These are phyloP conservation scores for Burhinus bistriatus DNA, from an alignment of 2,113 vertebrate species.

Conservation along the genomic window DNA sequence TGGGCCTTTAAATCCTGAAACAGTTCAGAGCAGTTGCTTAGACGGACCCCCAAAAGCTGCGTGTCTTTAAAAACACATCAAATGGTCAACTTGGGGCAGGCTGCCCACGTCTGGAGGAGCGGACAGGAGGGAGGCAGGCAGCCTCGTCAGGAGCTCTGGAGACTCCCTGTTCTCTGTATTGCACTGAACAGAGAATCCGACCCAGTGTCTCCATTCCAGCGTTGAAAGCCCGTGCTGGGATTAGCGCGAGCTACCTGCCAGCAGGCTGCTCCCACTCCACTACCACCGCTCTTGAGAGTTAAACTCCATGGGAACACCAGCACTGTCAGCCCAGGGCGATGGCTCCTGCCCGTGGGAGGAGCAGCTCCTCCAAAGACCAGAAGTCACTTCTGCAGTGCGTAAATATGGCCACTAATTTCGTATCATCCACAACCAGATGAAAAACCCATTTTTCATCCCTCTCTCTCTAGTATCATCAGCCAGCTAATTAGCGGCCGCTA, in stretches of 20 bases:
- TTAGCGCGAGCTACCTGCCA: background rate
- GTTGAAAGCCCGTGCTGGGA: background rate
- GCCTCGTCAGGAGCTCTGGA: background rate
- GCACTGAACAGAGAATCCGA: background rate
- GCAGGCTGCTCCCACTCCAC: background rate
- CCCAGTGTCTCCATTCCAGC: background rate
- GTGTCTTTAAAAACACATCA: background rate
- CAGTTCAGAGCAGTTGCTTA: background rate
- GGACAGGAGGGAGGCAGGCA: background rate
- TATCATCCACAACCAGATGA: background rate
- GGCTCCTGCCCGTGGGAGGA: rapidly evolving
- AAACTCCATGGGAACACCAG: background rate
- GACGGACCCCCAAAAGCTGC: background rate
- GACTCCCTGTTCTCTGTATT: background rate
- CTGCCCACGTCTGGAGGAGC: background rate
- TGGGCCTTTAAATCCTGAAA: background rate
- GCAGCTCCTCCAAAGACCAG: background rate
- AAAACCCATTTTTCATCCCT: background rate
- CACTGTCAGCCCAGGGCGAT: background rate
- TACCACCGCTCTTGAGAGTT: background rate
- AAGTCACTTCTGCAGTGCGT: background rate
- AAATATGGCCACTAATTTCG: background rate
- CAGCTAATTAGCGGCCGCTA: background rate
- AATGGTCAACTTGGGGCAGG: background rate
- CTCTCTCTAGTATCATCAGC: background rate